A percentile compares a stretch with the other conserved stretches of the same genome.
These are phyloP conservation scores for Halcyon chelicuti DNA, from an alignment of 2,797 vertebrate species.

Conservation along the genomic window DNA sequence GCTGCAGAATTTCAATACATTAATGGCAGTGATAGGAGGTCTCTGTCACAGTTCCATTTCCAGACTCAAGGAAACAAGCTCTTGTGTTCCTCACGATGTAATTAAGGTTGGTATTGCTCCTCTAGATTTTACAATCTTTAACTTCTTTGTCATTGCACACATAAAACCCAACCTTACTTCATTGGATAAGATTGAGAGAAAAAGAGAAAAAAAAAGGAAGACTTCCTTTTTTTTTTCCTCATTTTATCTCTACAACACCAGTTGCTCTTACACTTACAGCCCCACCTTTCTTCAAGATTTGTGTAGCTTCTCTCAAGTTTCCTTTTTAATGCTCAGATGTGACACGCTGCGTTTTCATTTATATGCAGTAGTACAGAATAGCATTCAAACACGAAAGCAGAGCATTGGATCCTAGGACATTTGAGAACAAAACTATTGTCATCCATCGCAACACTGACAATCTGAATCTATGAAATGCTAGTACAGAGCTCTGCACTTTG, in stretches of 20 bases:
- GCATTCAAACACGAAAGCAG: not conserved
- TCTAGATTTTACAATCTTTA: not conserved
- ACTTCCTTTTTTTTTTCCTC: not conserved
- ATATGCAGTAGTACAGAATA: not conserved
- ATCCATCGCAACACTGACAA: not conserved
- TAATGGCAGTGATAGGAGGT: constrained; percentile 97
- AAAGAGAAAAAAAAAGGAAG: not conserved
- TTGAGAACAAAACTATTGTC: not conserved
- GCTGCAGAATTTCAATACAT: constrained; percentile 95
- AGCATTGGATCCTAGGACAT: not conserved
- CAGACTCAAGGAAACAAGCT: constrained; percentile 94
- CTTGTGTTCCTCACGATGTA: constrained; percentile 89
- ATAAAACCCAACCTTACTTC: not conserved
- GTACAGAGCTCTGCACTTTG: not conserved
- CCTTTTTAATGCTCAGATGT: not conserved
- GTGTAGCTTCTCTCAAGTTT: not conserved
- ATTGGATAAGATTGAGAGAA: not conserved
- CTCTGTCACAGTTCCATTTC: constrained; percentile 96
- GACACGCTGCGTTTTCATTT: not conserved
- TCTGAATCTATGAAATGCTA: not conserved
- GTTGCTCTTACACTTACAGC: not conserved
- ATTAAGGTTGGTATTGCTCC: constrained; percentile 86
- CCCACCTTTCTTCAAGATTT: not conserved
- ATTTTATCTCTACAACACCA: not conserved
- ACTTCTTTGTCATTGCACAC: not conserved